Evolutionary conservation across 2,888 invertebrate species (phyloP), one percentile per base, ranked within the genome.

Genomic region (Tetheella fluctuosa): DNA sequence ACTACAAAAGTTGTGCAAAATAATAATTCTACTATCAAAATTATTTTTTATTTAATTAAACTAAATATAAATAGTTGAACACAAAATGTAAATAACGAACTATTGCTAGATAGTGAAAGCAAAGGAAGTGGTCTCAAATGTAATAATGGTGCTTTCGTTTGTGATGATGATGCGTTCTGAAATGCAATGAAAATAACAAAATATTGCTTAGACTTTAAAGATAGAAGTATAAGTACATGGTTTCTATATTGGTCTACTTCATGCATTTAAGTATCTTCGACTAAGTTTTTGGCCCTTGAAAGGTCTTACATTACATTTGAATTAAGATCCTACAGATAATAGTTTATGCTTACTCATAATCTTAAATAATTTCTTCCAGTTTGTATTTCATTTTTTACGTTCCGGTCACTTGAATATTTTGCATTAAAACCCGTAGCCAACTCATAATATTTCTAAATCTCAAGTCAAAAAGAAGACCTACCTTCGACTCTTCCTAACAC

Each of bases 401-500:
- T 30, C 30, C 7, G 10, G 10, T 10, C 8, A 10, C 7, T 13
- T 34, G 13, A 6, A 34, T 25, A 6, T 4, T 25, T 4, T 2
- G 25, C 6, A 25, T 25, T 25, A 25, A 6, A 25, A n/a, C n/a
- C 34, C 34, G 3, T 8, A 34, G 13, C 13, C 34, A 34, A 13
- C 4, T 4, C 13, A 7, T 13, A 13, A 34, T 2, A 30, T 30
- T 8, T 10, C 30, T 30, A 10, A 30, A 30, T 10, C 10, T 30
- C 10, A 2, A 8, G 2, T 30, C 17, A 52, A 52, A 55, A 39
- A 39, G 2, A 39, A 42, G 56, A 48, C 63, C 79, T 81, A 95
- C 95, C 95, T 94, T 83, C 94, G 91, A 64, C 91, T 95, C 66
- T 90, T 94, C 59, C 95, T 94, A 62, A 96, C 94, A 78, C 97